Evolutionary conservation across 2,113 vertebrate genomes (phyloP).

Genomic region (Gallinago paraguaiae): DNA sequence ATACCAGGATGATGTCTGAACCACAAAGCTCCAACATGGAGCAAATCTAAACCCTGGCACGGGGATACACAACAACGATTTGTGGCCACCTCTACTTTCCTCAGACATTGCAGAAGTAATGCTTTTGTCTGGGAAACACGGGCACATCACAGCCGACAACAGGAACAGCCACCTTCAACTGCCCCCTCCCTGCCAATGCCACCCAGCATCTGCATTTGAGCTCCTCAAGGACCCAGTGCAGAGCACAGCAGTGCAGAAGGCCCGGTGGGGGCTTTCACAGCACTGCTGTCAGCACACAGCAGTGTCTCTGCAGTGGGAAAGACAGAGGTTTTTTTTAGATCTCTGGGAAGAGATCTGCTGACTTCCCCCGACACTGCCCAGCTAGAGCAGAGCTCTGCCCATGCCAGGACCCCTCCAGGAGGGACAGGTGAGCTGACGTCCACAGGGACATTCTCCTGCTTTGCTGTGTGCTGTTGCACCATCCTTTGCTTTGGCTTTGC

Average conservation of each 20-base stretch:
- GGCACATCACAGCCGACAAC: neutral
- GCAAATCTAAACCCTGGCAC: neutral
- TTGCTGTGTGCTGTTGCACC: neutral
- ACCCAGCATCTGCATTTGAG: neutral
- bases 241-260: neutral
- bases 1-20: neutral
- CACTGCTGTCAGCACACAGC: neutral
- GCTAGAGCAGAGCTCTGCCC: neutral
- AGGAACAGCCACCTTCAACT: neutral
- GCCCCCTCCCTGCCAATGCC: neutral
- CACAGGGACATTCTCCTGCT: neutral
- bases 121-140: neutral
- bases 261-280: neutral
- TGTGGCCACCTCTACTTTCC: neutral
- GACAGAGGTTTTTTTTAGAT: neutral
- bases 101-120: neutral
- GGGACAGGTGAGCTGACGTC: neutral
- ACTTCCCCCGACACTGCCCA: neutral
- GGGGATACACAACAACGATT: neutral
- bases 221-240: neutral
- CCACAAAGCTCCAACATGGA: neutral
- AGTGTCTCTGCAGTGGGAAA: neutral
- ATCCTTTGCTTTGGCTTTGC: neutral
- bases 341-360: neutral
- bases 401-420: fast-evolving